These are phyloP conservation scores for Apeltes quadracus DNA, from an alignment of 2,113 vertebrate genomes.

Conservation along the genomic window DNA sequence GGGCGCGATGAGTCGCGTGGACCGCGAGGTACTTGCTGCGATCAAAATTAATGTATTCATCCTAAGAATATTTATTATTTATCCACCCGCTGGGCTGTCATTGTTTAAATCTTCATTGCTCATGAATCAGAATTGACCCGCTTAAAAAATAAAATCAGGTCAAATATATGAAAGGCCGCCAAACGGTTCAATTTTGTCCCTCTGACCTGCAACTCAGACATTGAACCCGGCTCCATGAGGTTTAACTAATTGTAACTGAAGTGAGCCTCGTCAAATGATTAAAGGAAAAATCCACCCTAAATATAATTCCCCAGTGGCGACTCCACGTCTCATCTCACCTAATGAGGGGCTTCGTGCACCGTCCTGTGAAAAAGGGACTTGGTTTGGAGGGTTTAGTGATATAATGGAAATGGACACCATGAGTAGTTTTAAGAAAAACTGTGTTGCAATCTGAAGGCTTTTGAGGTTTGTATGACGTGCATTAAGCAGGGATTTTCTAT, in stretches of 20 bases:
- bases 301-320: not conserved
- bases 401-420: not conserved
- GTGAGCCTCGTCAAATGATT: not conserved
- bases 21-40: conserved; percentile 17
- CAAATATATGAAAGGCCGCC: not conserved
- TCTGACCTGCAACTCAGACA: conserved; percentile 1
- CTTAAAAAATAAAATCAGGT: not conserved
- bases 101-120: conserved; percentile 24
- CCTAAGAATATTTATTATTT: conserved; percentile 46
- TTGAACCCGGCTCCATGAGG: not conserved
- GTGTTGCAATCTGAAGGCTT: not conserved
- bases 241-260: not conserved
- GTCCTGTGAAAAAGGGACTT: not conserved
- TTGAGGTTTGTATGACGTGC: not conserved
- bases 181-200: not conserved
- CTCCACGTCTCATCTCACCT: not conserved
- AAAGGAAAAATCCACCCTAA: not conserved
- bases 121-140: conserved; percentile 6
- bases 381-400: not conserved
- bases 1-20: conserved; percentile 4
- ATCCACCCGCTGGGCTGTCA: conserved; percentile 28
- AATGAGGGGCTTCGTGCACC: not conserved
- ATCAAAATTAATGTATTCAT: conserved; percentile 43
- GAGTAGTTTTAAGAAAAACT: not conserved
- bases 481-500: not conserved